Evolutionary conservation across 1,140 invertebrate species (phyloP), one percentile per base, ranked within the genome.

Genomic region (Gonatopus flavifemur): DNA sequence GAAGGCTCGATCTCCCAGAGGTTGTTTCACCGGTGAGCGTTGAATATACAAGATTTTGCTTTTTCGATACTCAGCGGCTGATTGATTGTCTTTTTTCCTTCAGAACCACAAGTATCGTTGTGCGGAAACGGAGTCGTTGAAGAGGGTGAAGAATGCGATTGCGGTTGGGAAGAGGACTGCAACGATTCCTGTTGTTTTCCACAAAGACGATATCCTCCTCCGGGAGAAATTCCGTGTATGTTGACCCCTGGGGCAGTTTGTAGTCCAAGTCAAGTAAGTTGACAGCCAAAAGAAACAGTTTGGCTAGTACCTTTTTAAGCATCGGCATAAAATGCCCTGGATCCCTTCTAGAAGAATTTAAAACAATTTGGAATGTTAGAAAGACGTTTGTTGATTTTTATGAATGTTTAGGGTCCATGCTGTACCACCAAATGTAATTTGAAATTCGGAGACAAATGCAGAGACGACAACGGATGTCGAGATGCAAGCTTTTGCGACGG

Each of bases 101-200:
- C 70, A 89, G 92, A 94, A 71, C 91, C 91, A 2, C 90, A 94
- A 81, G 84, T 84, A 28, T 89, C 92, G 2, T 88, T 96, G 64
- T 99, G 97, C 80, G 96, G 97, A 8, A 98, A 99, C 74, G 93
- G 94, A 16, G 94, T 98, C 3, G 93, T 96, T 3, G 96, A 99
- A 73, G 87, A 87, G 15, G 94, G 89, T 3, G 96, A 99, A 78
- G 88, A 98, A 69, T 99, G 96, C 74, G 97, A 99, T 77, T 99
- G 96, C 77, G 97, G 97, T 19, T 99, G 95, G 90, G 92, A 94
- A 64, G 90, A 93, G 66, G 91, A 94, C 67, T 98, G 96, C 74
- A 86, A 89, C 44, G 93, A 98, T 66, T 82, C 85, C 13, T 99
- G 97, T 70, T 99, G 97, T 71, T 90, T 89, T 66, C 94, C 95